Base-by-base conservation (phyloP, 2,113 vertebrate species). In the Oryzias curvinotus region DNA sequence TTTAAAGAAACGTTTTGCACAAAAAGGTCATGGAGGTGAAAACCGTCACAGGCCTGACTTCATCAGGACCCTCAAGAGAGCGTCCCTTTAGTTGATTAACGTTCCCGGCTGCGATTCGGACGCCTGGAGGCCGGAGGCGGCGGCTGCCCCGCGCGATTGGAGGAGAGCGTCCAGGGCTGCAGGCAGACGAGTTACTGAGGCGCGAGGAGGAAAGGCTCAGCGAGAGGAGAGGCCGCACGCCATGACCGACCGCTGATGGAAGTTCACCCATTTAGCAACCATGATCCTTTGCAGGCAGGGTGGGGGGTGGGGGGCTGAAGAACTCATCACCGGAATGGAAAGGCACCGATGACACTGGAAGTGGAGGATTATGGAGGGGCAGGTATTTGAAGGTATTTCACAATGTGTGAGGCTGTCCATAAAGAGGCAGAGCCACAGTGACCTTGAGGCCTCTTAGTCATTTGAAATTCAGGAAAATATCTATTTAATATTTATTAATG, bases 141-240 rank as follows among this genome's bases (percentile, higher is more conserved):
- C 17, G 13, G 30, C 23, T 54, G 47, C 58, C 46, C 0, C 0
- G 57, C 10, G n/a, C 18, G 41, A 47, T n/a, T 18, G n/a, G 43
- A 55, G 26, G 48, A 49, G 62, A 57, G 21, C 25, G 62, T 6
- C 1, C 7, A 15, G 7, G 60, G 58, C 28, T 56, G 63, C 59
- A 57, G 57, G 57, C 48, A 36, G 30, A 69, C 19, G 18, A 59
- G 47, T 44, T 59, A 67, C 73, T 73, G 50, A 68, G 12, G 52
- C 41, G 23, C 14, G 49, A 54, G n/a, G 43, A 59, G 21, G 4
- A 52, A 52, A 14, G 1, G 16, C 21, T 13, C 52, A 30, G 47
- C 17, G n/a, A 5, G 1, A 2, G 47, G 26, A 43, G 26, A 15
- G 10, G 13, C 10, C 0, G 14, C 18, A 7, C 1, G 55, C 42